phyloP scores from a whole-genome alignment of 2,797 vertebrate genomes.

The Esox lucius region DNA sequence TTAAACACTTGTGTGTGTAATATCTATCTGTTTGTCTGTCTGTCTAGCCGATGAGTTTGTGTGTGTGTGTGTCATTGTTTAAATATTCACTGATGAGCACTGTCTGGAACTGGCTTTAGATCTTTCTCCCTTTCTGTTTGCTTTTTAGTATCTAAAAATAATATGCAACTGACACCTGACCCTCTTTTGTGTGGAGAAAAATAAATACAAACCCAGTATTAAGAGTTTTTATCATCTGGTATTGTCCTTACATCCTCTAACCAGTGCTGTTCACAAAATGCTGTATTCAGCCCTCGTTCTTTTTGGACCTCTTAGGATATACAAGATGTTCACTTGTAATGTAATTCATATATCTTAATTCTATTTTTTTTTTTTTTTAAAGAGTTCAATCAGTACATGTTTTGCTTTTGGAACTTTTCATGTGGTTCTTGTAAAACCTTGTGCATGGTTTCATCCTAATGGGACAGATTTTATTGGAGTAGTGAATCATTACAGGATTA shows the following conservation, averaged over 20 bases:
- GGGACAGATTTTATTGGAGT: background rate
- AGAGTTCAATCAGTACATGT: background rate
- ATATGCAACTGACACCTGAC: background rate
- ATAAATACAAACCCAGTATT: background rate
- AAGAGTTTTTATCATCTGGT: background rate
- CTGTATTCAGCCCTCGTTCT: background rate
- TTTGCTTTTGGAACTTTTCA: slow-evolving; percentile 7
- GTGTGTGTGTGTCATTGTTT: background rate
- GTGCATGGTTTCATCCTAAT: background rate
- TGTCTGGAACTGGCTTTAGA: background rate
- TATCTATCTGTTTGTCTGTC: background rate
- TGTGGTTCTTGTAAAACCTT: background rate
- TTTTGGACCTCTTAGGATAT: background rate
- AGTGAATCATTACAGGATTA: background rate
- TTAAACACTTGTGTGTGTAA: background rate
- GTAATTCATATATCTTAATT: no score
- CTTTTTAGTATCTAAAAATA: background rate
- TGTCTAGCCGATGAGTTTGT: background rate
- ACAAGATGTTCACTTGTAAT: background rate
- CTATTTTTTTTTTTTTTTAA: no score
- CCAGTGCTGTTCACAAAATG: background rate
- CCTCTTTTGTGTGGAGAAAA: background rate
- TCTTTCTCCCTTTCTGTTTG: background rate
- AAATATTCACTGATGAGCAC: background rate
- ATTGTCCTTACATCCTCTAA: background rate